A percentile compares a stretch with the other conserved stretches of the same genome.
phyloP scores from a whole-genome alignment of 2,888 invertebrate genomes.

The Apodemia duryi region DNA sequence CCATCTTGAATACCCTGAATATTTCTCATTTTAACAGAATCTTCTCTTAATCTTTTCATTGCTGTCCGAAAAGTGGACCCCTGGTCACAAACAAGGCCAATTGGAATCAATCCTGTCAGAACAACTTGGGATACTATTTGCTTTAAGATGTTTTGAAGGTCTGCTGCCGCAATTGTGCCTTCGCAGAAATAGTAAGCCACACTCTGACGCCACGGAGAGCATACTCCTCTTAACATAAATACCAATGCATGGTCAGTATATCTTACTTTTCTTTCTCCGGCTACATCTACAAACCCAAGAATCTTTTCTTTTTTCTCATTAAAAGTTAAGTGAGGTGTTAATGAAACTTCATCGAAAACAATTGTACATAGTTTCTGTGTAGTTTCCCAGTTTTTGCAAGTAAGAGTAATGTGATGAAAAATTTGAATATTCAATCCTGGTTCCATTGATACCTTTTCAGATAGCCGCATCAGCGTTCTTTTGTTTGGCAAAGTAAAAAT shows the following conservation, averaged over 20 bases:
- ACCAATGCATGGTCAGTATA: conserved; percentile 32
- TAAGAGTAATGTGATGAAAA: conserved; percentile 15
- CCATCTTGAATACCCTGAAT: conserved; percentile 20
- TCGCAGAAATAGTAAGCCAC: conserved; percentile 34
- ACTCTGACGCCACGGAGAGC: conserved; percentile 23
- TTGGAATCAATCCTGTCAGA: conserved; percentile 29
- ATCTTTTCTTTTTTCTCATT: conserved; percentile 21
- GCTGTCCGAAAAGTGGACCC: conserved; percentile 20
- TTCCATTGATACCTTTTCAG: conserved; percentile 17
- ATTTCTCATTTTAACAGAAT: conserved; percentile 22
- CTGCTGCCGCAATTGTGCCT: conserved; percentile 29
- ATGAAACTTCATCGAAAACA: conserved; percentile 26
- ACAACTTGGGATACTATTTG: conserved; percentile 26
- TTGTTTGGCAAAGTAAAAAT: conserved; percentile 25
- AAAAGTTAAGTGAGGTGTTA: conserved; percentile 24
- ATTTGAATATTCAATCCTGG: conserved; percentile 19
- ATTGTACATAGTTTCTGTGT: conserved; percentile 25
- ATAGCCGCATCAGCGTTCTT: conserved; percentile 21
- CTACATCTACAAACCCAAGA: conserved; percentile 24
- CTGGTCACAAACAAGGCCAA: conserved; percentile 29
- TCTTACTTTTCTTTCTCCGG: conserved; percentile 19
- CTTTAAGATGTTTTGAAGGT: conserved; percentile 30
- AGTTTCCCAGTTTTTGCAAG: conserved; percentile 18
- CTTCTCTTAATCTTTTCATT: conserved; percentile 24
- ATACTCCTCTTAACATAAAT: conserved; percentile 20